Evolutionary conservation across 1,140 invertebrate genomes (phyloP), one percentile per base, ranked within the genome.

Genomic region (Choristoneura fumiferana): DNA sequence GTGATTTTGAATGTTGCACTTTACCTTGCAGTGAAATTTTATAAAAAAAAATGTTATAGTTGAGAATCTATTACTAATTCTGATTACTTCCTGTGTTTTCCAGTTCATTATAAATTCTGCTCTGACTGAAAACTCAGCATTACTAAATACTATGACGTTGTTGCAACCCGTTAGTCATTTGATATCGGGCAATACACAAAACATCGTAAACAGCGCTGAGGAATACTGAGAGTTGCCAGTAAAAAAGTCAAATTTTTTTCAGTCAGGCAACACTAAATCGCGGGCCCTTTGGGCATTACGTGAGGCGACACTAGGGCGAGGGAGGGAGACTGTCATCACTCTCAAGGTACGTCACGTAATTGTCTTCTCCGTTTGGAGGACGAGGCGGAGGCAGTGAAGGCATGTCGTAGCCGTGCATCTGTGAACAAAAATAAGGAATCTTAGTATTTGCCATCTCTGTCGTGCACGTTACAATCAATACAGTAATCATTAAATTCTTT

Each of bases 381-480:
- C 93, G 92, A 0, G 93, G 93, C 8, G 91, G 91, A 35, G 89
- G 90, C 69, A 92, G 88, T 8, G 89, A 91, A 39, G 93, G 93
- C 57, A 96, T 87, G 80, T 96, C 96, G 76, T 96, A 96, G 17
- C 96, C 96, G 69, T 97, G 96, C 95, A 97, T 96, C 95, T 97
- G 90, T 10, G 81, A 89, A 57, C 68, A 72, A 58, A 33, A 65
- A 10, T 34, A 8, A 43, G 12, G 3, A n/a, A 22, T 33, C 22
- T 34, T 14, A 39, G n/a, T n/a, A n/a, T n/a, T n/a, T n/a, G n/a
- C n/a, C n/a, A n/a, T n/a, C n/a, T n/a, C n/a, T n/a, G n/a, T n/a
- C n/a, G n/a, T n/a, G n/a, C n/a, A n/a, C n/a, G n/a, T n/a, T n/a
- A n/a, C n/a, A n/a, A n/a, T n/a, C n/a, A n/a, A n/a, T n/a, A n/a